Base-by-base conservation (phyloP, 2,797 vertebrate genomes). In the Sebastolobus altivelis region DNA sequence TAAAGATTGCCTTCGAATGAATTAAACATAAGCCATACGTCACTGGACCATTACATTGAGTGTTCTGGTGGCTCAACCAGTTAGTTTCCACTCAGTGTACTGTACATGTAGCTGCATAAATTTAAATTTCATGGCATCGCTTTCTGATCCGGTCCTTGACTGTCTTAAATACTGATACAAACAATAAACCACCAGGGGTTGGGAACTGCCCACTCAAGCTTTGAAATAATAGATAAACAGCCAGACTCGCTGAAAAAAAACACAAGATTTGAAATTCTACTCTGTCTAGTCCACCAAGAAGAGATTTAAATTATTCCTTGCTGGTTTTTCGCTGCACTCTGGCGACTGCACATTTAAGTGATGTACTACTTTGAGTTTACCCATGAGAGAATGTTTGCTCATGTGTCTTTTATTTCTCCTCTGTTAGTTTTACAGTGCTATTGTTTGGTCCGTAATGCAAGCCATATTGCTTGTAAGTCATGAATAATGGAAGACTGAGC, bases 21-120 rank as follows among this genome's bases (percentile, higher is more conserved):
- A 95, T 94, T 87, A 95, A 96, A 95, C 94, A 95, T 96, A 90
- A 94, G 90, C 86, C 77, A 83, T 88, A 92, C 86, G 79, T 94
- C 90, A 89, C 18, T 88, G 88, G 88, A 92, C 89, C 91, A 92
- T 95, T 93, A 94, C 90, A 91, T 76, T 90, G 91, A 93, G 92
- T 92, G 91, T 94, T 92, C 87, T 79, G 87, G 86, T 81, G 87
- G 87, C 89, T 89, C 87, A 84, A 89, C 80, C 87, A 90, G 88
- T 93, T 87, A 90, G 89, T 92, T 87, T 90, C 83, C 81, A 88
- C 92, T 92, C 91, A 89, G 84, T 82, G 85, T 89, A 90, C 88
- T 88, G 88, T 92, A 91, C 88, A 92, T 87, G 91, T 76, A 83
- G 84, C 90, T 72, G 88, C 88, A 87, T 88, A 87, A 63, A 90